Evolutionary conservation across 1,140 invertebrate genomes (phyloP), one percentile per base, ranked within the genome.

Genomic region (Phortica variegata): DNA sequence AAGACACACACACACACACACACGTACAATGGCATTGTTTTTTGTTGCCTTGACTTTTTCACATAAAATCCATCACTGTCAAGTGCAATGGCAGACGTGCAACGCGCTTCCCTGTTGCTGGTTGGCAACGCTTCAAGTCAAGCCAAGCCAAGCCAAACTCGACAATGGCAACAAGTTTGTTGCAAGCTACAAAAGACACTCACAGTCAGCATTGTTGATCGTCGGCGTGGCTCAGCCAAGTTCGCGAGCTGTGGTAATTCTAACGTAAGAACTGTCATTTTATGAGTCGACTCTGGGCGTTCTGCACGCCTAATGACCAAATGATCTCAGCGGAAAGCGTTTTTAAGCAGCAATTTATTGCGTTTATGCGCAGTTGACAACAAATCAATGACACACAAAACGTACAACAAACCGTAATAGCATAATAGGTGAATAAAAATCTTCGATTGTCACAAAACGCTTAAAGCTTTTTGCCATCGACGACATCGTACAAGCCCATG

Each of bases 1-100:
- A n/a, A n/a, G 23, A 5, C 5, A 26, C 23, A 26, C 23, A 46
- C 49, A 49, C 51, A 50, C 32, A 20, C 39, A 29, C 3, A 23
- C 23, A 45, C 42, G 42, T 31, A 49, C 49, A 45, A 37, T 58
- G 47, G 32, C 49, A 45, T 53, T 29, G 32, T 20, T 49, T 18
- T 20, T 48, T 19, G 31, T 47, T 41, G 36, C 60, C 57, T 63
- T 51, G 54, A 68, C 68, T 68, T 68, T 68, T 68, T 68, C 63
- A 68, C 63, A 68, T 68, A 55, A 61, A 57, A 68, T 68, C 62
- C 63, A 65, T 68, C 63, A 68, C 68, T 68, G 63, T 68, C 63
- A 68, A 69, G 60, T 52, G 56, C 47, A 6, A 8, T 34, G 32
- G 13, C 6, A 15, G 32, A 34, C 13, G n/a, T 8, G 32, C 26